Base-by-base conservation (phyloP, 2,797 vertebrate species). In the Ptychadena robeensis region DNA sequence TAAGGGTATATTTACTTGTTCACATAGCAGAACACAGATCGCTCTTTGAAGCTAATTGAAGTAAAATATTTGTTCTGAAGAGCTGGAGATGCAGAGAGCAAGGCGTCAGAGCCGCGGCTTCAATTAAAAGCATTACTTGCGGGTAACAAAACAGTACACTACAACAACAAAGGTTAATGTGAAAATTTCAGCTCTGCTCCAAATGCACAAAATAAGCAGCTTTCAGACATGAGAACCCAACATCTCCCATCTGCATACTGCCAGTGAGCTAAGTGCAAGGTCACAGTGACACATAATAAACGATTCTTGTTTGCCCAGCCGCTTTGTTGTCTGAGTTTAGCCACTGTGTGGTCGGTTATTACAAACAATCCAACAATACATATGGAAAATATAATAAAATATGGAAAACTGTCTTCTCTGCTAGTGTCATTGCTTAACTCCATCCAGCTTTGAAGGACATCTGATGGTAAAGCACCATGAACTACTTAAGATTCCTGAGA, bases 31-130 rank as follows among this genome's bases (percentile, higher is more conserved):
- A 85, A 85, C 83, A 81, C 78, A 76, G 83, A 85, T 85, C 83
- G 78, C 78, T 85, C 83, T 85, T 81, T 85, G 83, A 85, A 76
- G 78, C 83, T 85, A 85, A 85, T 85, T 85, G 78, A 85, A 85
- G 83, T 85, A 85, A 80, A 85, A 85, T 85, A 85, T 85, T 85
- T 85, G 83, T 76, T 85, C 78, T 80, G 71, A 85, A 65, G 0
- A 8, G 0, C 18, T 1, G 73, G 71, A 80, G 78, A 72, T 72
- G 83, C 2, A 12, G 6, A 11, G 4, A 75, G 82, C 82, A 80
- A 48, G 53, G 71, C 48, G 34, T 35, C 57, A 5, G 70, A 79
- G 77, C 82, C 70, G 48, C 31, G 72, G 78, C 65, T 80, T 69
- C 83, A 85, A 74, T 73, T 80, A 80, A 61, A 79, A 61, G 63